Conservation (phyloP, 2,797 vertebrate genomes). For the Cygnus olor region DNA sequence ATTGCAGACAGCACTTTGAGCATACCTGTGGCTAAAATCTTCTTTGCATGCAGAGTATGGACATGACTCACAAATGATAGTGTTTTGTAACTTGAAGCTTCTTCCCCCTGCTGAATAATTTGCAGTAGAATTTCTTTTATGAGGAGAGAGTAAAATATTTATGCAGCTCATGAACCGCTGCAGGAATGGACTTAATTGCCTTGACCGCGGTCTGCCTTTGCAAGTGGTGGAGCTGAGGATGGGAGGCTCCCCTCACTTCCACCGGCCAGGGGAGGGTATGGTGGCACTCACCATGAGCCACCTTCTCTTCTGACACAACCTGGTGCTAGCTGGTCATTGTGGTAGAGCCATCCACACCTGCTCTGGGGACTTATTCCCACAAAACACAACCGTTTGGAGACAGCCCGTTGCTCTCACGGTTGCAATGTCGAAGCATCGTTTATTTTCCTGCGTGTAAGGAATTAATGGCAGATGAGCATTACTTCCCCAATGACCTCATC, state of each 20-base stretch:
- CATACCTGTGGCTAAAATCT: neutral
- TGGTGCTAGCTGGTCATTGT: neutral
- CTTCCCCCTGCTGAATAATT: neutral
- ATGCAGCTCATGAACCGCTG: fast-evolving
- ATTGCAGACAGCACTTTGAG: neutral
- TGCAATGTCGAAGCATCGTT: neutral
- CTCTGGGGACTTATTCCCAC: neutral
- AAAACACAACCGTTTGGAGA: fast-evolving
- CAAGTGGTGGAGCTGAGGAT: neutral
- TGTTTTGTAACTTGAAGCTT: neutral
- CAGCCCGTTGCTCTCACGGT: fast-evolving
- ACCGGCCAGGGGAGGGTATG: fast-evolving
- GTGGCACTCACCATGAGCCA: neutral
- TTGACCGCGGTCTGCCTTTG: fast-evolving
- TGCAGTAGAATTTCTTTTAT: neutral
- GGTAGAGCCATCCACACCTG: neutral
- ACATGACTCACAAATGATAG: neutral
- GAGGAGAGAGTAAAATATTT: neutral
- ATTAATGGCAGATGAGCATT: neutral
- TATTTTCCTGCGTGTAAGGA: neutral
- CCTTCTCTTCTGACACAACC: neutral
- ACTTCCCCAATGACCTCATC: neutral
- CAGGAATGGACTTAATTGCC: neutral
- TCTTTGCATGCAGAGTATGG: neutral
- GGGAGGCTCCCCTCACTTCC: neutral